Conservation (phyloP, 2,113 vertebrate species). For the Chloropsis cyanopogon region DNA sequence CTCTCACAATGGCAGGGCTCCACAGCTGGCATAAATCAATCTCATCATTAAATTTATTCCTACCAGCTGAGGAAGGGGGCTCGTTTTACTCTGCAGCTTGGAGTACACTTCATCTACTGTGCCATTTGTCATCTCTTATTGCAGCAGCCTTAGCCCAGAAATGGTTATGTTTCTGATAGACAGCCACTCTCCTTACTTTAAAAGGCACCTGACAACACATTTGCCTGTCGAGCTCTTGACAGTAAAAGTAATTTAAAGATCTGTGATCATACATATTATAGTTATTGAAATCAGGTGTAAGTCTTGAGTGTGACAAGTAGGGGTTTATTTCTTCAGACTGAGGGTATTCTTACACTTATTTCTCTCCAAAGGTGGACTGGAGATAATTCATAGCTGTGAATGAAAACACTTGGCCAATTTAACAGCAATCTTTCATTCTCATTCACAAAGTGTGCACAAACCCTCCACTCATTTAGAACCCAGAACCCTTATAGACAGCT, state of each 20-base stretch:
- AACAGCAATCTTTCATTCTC: background rate
- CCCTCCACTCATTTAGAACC: background rate
- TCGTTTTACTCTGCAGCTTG: background rate
- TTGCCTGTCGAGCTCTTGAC: background rate
- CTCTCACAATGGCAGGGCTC: background rate
- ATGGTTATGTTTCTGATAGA: background rate
- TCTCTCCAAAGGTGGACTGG: background rate
- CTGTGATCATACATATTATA: background rate
- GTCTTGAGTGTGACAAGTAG: background rate
- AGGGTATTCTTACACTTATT: background rate
- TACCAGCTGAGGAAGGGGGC: background rate
- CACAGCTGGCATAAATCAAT: constrained; percentile 15
- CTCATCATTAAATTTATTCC: background rate
- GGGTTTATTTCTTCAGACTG: background rate
- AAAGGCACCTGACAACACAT: background rate
- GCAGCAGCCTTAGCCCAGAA: background rate
- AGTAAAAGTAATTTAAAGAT: background rate
- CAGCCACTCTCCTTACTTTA: background rate
- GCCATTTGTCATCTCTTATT: background rate
- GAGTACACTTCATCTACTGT: background rate
- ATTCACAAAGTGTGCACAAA: background rate
- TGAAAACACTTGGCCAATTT: background rate
- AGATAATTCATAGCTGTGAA: background rate
- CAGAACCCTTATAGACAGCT: background rate
- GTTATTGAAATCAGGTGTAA: background rate